Base-by-base conservation (phyloP, 2,113 vertebrate species). In the Hypanus sabinus region DNA sequence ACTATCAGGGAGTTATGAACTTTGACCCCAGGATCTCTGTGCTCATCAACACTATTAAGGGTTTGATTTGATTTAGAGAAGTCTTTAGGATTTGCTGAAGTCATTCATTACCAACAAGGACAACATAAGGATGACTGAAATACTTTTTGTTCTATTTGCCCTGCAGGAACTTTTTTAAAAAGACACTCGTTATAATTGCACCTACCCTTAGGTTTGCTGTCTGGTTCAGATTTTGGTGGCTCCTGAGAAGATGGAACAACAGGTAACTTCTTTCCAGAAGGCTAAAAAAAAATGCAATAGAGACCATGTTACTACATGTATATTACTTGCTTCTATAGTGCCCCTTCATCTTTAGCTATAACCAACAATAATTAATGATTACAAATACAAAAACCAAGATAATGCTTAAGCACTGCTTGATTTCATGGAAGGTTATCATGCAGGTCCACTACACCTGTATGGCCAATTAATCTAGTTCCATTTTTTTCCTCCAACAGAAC, bases 181-280 rank as follows among this genome's bases (percentile, higher is more conserved):
- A 22, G 46, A 24, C 8, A 27, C 14, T 22, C 38, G 55, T 3
- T 38, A 93, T 5, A 73, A 93, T 55, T 73, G 95, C 95, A 96
- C 96, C 97, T 96, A 99, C 98, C 97, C 97, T 98, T 99, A 94
- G 96, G 95, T 96, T 97, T 98, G 97, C 95, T 96, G 94, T 99
- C 98, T 94, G 97, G 96, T 95, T 99, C 98, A 9, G 97, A 95
- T 97, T 99, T 99, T 95, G 97, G 96, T 27, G 97, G 96, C 95
- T 99, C 99, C 94, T 97, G 95, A 95, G 96, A 95, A 95, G 95
- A 95, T 60, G 96, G 95, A 62, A 95, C 94, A 95, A 96, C 95
- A 93, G 96, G 96, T 94, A 97, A 95, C 97, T 98, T 99, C 96
- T 97, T 98, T 94, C 97, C 97, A 94, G 95, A 96, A 94, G 94